Evolutionary conservation across 1,140 invertebrate genomes (phyloP).

Genomic region (Wasmannia auropunctata): DNA sequence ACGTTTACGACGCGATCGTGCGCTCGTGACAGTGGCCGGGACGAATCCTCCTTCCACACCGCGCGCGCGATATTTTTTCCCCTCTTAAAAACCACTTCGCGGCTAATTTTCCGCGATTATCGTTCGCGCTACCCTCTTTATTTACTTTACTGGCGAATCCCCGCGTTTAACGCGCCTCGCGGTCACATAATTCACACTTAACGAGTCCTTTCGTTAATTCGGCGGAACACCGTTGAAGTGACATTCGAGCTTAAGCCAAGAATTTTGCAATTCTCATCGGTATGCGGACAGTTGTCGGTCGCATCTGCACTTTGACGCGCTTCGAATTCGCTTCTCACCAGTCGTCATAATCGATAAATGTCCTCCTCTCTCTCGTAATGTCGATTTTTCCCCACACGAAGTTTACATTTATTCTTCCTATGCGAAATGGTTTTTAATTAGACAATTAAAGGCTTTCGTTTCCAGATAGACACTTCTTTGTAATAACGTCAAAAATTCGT

Average conservation of each 20-base stretch:
- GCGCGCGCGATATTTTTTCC: neutral
- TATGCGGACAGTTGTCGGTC: neutral
- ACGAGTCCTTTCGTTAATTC: conserved; percentile 35
- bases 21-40: neutral
- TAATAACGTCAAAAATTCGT: neutral
- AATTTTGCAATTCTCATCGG: conserved; percentile 42
- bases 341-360: neutral
- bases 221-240: neutral
- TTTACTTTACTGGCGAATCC: neutral
- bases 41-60: too few species aligned
- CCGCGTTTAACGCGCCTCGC: neutral
- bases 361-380: neutral
- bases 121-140: neutral
- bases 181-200: conserved; percentile 8
- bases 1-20: neutral
- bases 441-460: neutral
- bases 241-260: conserved; percentile 26
- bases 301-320: neutral
- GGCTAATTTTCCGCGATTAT: conserved; percentile 11
- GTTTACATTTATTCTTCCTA: neutral
- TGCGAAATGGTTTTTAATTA: neutral
- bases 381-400: neutral
- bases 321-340: neutral
- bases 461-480: neutral
- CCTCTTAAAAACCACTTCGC: neutral